phyloP scores from a whole-genome alignment of 2,888 invertebrate species.

The Eupelmus urozonus region DNA sequence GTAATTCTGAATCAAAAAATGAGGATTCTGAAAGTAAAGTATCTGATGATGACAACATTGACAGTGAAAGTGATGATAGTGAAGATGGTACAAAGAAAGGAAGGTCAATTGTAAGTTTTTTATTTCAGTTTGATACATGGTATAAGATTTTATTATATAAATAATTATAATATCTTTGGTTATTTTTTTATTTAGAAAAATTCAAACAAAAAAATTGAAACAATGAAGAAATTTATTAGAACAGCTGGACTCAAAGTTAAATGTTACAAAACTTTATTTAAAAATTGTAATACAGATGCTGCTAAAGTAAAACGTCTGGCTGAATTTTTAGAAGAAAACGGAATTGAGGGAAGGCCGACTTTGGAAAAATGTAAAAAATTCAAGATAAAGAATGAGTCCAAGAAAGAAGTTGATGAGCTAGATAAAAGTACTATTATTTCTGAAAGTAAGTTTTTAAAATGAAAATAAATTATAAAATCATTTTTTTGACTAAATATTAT shows the following conservation, averaged over 20 bases:
- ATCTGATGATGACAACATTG: conserved; percentile 42
- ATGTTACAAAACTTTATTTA: conserved; percentile 68
- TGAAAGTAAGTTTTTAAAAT: conserved; percentile 66
- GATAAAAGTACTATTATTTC: conserved; percentile 67
- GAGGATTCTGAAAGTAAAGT: conserved; percentile 27
- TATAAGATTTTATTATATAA: conserved; percentile 8
- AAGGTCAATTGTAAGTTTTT: conserved; percentile 51
- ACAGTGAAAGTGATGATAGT: conserved; percentile 49
- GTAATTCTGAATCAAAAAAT: conserved; percentile 52
- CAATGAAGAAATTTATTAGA: conserved; percentile 68
- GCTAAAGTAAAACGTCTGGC: conserved; percentile 66
- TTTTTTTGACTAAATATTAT: neutral
- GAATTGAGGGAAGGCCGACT: conserved; percentile 69
- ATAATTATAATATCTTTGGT: conserved; percentile 8
- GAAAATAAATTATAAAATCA: too few species aligned
- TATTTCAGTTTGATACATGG: neutral
- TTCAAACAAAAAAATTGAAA: conserved; percentile 63
- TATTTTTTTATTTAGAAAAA: neutral
- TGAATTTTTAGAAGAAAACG: conserved; percentile 69
- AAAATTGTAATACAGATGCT: conserved; percentile 67
- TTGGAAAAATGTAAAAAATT: conserved; percentile 70
- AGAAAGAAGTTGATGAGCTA: conserved; percentile 67
- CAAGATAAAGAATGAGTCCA: conserved; percentile 65
- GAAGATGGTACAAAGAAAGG: conserved; percentile 60
- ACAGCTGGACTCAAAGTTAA: conserved; percentile 68